A percentile compares a stretch with the other conserved stretches of the same genome.
These are phyloP conservation scores for Netelia fuscicornis DNA, from an alignment of 2,888 invertebrate species.

Conservation along the genomic window DNA sequence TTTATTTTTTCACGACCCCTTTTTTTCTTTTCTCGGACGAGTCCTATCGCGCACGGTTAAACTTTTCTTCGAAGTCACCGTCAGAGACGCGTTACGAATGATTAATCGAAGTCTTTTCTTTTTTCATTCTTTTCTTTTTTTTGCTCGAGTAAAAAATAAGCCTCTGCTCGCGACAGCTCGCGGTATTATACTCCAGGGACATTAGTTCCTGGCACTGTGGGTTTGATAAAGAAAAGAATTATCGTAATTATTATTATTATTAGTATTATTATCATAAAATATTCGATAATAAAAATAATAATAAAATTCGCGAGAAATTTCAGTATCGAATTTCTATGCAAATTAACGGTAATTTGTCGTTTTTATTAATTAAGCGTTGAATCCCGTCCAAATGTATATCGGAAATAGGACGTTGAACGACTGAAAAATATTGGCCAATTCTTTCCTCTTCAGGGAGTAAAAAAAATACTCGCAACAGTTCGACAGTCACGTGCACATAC, in stretches of 20 bases:
- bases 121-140: background rate
- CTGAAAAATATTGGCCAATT: background rate
- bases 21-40: slow-evolving; percentile 18
- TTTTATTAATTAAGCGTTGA: slow-evolving; percentile 13
- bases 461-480: slow-evolving; percentile 1
- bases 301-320: no score
- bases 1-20: background rate
- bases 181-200: slow-evolving; percentile 17
- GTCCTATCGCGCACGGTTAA: slow-evolving; percentile 19
- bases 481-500: background rate
- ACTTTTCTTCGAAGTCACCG: slow-evolving; percentile 46
- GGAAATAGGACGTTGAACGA: background rate
- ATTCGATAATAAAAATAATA: no score
- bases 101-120: slow-evolving; percentile 60
- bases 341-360: background rate
- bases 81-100: slow-evolving; percentile 32
- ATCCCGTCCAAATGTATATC: slow-evolving; percentile 38
- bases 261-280: no score
- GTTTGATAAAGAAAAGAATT: no score
- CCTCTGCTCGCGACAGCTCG: slow-evolving; percentile 11
- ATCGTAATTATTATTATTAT: no score
- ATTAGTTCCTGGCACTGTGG: background rate
- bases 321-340: no score
- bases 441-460: slow-evolving; percentile 6
- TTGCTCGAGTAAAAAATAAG: slow-evolving; percentile 9